Percentiles rank a stretch among this genome's conserved stretches.
phyloP scores from a whole-genome alignment of 30 jellyfish, hydroid and myxozoan genomes.

The Aurelia coerulea region DNA sequence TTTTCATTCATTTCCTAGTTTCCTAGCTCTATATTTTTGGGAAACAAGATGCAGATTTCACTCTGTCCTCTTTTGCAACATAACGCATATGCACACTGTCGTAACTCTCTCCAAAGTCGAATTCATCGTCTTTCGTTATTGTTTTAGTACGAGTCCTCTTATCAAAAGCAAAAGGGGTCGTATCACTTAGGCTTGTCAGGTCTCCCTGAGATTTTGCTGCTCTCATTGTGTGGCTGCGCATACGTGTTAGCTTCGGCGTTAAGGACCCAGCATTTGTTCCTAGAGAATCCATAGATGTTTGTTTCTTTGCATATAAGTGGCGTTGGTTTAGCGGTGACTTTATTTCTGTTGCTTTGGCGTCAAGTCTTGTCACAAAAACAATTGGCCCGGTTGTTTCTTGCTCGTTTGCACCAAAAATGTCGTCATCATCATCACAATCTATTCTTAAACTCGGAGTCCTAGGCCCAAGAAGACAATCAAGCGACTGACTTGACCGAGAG shows the following conservation, averaged over 20 bases:
- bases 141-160: conserved; percentile 50
- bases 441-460: too few relatives aligned
- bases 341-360: background rate
- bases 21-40: conserved; percentile 11
- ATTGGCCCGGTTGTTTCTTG: background rate
- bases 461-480: too few relatives aligned
- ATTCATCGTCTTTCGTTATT: background rate
- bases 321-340: too few relatives aligned
- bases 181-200: background rate
- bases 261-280: background rate
- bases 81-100: conserved; percentile 9
- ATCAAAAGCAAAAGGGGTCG: background rate
- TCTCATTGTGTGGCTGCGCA: background rate
- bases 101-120: too few relatives aligned
- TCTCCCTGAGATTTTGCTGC: conserved; percentile 31
- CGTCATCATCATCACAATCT: too few relatives aligned
- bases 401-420: too few relatives aligned
- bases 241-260: background rate
- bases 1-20: too few relatives aligned
- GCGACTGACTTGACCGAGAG: too few relatives aligned
- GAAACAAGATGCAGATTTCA: background rate
- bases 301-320: too few relatives aligned
- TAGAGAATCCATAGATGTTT: too few relatives aligned
- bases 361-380: background rate
- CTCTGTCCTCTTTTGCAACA: conserved; percentile 11